A percentile compares a stretch with the other conserved stretches of the same genome.
Evolutionary conservation across 2,113 vertebrate species (phyloP).

Genomic region (Apeltes quadracus): DNA sequence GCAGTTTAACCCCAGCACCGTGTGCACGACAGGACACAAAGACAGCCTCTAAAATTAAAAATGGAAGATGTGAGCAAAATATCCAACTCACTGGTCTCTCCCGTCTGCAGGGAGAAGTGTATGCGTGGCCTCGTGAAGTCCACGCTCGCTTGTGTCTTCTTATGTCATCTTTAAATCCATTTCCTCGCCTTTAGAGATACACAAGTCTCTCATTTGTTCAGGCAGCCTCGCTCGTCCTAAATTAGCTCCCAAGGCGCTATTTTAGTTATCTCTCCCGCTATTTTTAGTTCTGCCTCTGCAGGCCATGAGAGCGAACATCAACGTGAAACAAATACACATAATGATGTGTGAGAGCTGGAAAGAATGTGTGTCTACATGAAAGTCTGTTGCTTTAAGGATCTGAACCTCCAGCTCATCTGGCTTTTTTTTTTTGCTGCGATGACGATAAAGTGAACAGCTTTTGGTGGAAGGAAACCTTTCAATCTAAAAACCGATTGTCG

Average conservation of each 20-base stretch:
- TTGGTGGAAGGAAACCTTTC: neutral
- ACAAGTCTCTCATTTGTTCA: constrained; percentile 39
- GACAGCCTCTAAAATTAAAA: neutral
- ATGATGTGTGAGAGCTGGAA: constrained; percentile 7
- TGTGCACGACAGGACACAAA: neutral
- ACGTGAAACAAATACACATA: constrained; percentile 39
- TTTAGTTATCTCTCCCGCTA: constrained; percentile 50
- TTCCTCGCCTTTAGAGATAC: constrained; percentile 28
- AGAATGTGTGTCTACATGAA: neutral
- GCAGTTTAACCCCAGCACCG: neutral
- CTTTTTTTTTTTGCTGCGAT: neutral
- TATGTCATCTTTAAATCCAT: constrained; percentile 45
- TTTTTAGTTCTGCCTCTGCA: constrained; percentile 37
- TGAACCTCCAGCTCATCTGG: neutral
- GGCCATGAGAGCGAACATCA: constrained; percentile 15
- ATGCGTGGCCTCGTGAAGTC: neutral
- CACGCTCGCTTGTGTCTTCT: neutral
- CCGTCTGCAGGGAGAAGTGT: neutral
- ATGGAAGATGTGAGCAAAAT: neutral
- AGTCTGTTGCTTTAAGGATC: neutral
- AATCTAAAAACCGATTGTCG: neutral
- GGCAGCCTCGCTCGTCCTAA: constrained; percentile 26
- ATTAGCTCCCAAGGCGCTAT: constrained; percentile 52
- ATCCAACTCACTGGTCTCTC: neutral
- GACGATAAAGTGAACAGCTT: neutral